Evolutionary conservation across 2,797 vertebrate genomes (phyloP).

Genomic region (Austrolebias charrua): DNA sequence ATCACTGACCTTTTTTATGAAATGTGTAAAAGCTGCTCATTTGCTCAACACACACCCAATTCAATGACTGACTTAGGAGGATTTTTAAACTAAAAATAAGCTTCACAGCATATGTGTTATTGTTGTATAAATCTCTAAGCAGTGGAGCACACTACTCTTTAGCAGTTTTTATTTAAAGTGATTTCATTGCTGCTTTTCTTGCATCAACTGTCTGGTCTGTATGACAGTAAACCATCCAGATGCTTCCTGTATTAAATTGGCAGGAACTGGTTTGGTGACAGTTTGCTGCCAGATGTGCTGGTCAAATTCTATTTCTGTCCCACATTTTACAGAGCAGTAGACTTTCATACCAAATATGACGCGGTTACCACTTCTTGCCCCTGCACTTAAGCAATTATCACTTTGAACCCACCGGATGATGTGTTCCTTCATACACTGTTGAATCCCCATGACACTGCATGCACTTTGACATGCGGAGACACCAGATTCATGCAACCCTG

Average conservation of each 20-base stretch:
- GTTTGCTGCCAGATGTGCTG: no score
- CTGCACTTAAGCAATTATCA: no score
- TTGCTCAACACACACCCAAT: slow-evolving; percentile 20
- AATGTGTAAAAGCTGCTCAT: slow-evolving; percentile 28
- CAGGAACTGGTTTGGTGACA: no score
- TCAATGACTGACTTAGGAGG: slow-evolving; percentile 26
- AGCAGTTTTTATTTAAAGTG: slow-evolving; percentile 54
- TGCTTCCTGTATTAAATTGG: slow-evolving; percentile 36
- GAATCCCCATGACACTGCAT: no score
- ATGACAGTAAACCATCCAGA: slow-evolving; percentile 31
- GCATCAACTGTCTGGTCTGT: slow-evolving; percentile 43
- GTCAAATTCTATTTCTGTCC: no score
- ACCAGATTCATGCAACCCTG: no score
- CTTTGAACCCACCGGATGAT: no score
- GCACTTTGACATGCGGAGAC: no score
- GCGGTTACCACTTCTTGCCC: no score
- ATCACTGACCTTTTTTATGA: slow-evolving; percentile 50
- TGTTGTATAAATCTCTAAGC: slow-evolving; percentile 44
- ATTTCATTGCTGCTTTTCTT: slow-evolving; percentile 49
- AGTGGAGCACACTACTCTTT: slow-evolving; percentile 10
- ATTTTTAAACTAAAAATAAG: slow-evolving; percentile 32
- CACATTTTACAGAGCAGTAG: no score
- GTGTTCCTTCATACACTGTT: no score
- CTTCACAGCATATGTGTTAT: slow-evolving; percentile 27
- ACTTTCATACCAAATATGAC: no score